Conservation (phyloP, 2,113 vertebrate genomes). For the Brachyistius frenatus region DNA sequence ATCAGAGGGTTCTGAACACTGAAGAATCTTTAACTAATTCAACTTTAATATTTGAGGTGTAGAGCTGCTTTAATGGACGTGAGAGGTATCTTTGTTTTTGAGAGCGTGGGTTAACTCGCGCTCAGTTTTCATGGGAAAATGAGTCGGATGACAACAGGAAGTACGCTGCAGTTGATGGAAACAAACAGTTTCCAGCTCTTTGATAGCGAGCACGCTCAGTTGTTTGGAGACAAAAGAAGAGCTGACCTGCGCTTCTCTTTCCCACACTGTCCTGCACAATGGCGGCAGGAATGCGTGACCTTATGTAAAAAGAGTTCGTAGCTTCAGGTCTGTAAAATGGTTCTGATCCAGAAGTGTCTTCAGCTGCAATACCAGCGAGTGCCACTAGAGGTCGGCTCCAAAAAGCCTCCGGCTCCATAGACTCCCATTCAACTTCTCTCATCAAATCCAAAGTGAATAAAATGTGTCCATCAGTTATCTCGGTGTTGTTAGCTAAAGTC, state of each 20-base stretch:
- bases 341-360: no score
- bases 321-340: no score
- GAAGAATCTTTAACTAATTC: background rate
- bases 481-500: no score
- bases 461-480: no score
- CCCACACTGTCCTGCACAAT: slow-evolving; percentile 57
- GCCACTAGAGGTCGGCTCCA: no score
- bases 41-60: background rate
- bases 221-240: slow-evolving; percentile 47
- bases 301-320: no score
- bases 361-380: no score
- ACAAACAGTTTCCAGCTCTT: background rate
- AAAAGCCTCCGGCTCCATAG: no score
- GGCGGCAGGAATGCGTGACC: slow-evolving; percentile 38
- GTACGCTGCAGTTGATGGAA: background rate
- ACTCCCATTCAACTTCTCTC: no score
- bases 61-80: background rate
- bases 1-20: background rate
- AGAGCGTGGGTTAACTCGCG: slow-evolving; percentile 1
- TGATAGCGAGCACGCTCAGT: slow-evolving; percentile 30
- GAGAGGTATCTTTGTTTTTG: background rate
- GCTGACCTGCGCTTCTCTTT: slow-evolving; percentile 53
- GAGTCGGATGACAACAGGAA: background rate
- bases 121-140: slow-evolving; percentile 55
- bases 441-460: no score